Conservation (phyloP, 2,113 vertebrate genomes). For the Notiomystis cincta region DNA sequence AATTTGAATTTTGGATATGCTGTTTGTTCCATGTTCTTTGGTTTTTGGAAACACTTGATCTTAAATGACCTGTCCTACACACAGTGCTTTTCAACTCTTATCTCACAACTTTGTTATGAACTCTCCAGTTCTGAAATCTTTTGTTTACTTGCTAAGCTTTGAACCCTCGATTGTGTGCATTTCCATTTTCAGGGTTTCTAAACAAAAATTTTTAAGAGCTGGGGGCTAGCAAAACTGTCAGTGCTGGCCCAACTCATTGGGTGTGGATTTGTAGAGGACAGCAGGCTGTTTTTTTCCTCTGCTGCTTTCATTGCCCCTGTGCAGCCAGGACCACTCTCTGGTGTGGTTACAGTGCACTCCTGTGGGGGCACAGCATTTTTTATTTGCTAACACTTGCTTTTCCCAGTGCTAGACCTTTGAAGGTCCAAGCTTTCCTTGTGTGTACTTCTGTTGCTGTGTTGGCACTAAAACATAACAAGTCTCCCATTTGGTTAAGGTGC, state of each 20-base stretch:
- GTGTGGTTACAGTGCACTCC: neutral
- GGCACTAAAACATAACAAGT: neutral
- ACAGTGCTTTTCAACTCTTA: neutral
- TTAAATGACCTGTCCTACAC: neutral
- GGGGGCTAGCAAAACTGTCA: neutral
- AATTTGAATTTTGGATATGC: neutral
- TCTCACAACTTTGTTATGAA: neutral
- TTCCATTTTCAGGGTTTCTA: neutral
- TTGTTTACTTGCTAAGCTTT: neutral
- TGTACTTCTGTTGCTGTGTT: neutral
- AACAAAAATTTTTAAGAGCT: neutral
- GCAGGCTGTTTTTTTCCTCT: neutral
- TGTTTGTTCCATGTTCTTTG: neutral
- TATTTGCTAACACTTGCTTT: neutral
- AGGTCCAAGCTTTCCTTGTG: neutral
- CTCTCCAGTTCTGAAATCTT: neutral
- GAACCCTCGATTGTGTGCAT: neutral
- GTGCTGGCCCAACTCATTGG: neutral
- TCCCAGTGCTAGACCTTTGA: neutral
- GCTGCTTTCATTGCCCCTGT: neutral
- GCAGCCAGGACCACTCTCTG: neutral
- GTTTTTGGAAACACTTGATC: neutral
- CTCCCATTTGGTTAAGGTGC: neutral
- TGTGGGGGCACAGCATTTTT: neutral
- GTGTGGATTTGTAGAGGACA: neutral